Evolutionary conservation across 2,113 vertebrate species (phyloP), one percentile per base, ranked within the genome.

Genomic region (Gymnorhina tibicen): DNA sequence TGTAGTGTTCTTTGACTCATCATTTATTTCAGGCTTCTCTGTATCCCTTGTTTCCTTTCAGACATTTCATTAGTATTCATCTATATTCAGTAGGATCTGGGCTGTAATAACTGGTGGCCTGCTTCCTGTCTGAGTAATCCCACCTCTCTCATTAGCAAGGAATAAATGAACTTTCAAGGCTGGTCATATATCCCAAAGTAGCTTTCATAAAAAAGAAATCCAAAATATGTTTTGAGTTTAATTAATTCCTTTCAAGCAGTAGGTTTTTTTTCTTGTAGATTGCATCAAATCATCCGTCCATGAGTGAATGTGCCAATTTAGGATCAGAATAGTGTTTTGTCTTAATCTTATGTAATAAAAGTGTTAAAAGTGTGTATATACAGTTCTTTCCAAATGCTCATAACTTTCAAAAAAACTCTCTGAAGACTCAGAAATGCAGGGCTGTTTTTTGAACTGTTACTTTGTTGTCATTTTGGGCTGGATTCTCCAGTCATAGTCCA

Each of bases 91-190:
- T 37, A 52, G 42, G 39, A 64, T 64, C 46, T 84, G 42, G 56
- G 49, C 52, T 64, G 12, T 81, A 85, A 53, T 87, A 87, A 42
- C 73, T 72, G 35, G 32, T 62, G 56, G 47, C 52, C 82, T 94
- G 69, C 62, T 63, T 82, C 60, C 86, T 83, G 70, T 95, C 55
- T 74, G 87, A 89, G 76, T 94, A 95, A 94, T 87, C 76, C 85
- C 91, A 62, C 59, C 63, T 91, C 81, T 92, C 35, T 37, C 75
- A 73, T 89, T 87, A 93, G 85, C 89, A 90, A 72, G 6, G 15
- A 89, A 70, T 42, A 85, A 50, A 73, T n/a, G 82, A 96, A 74
- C 79, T 8, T 78, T 73, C 35, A 72, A 32, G 62, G 55, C 63
- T 55, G 44, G 53, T 53, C 75, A 41, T 62, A 33, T 35, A 70